Evolutionary conservation across 2,888 invertebrate species (phyloP), one percentile per base, ranked within the genome.

Genomic region (Nymphalis urticae): DNA sequence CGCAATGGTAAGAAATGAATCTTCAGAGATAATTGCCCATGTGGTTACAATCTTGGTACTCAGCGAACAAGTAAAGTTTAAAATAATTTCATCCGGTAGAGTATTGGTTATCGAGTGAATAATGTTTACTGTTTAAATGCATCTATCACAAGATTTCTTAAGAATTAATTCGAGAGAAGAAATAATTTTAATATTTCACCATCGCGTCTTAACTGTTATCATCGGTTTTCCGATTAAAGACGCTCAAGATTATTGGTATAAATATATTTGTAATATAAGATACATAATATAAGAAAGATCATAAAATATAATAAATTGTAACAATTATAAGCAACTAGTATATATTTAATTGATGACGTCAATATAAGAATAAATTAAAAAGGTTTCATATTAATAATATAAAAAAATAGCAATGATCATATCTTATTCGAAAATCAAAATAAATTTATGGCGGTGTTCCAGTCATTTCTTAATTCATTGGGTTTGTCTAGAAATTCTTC

Each of bases 1-100:
- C 75, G 76, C 76, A 76, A 75, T 75, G 69, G 71, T 72, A 72
- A 54, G 75, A 59, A 74, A 75, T 76, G 70, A 73, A 77, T 70
- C 72, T 72, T 70, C n/a, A n/a, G 24, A 71, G 72, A 73, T 73
- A 75, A 77, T 73, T 66, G 68, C 74, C 64, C 54, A 42, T 68
- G 62, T 69, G 58, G 66, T 65, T 59, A 62, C 62, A 60, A 64
- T 64, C 54, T 50, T 8, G 51, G 48, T 36, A 66, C 64, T 64
- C 42, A 24, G 50, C 56, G 63, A 56, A 32, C 54, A 32, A 64
- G 64, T 54, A n/a, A 66, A 64, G 48, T 65, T 66, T 66, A 51
- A 62, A 53, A 62, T 64, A 42, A 47, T 61, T 19, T 32, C 13
- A 61, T 36, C 42, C 47, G 36, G 21, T 60, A 51, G 24, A 17